phyloP scores from a whole-genome alignment of 2,113 vertebrate species.

The Struthidea cinerea region DNA sequence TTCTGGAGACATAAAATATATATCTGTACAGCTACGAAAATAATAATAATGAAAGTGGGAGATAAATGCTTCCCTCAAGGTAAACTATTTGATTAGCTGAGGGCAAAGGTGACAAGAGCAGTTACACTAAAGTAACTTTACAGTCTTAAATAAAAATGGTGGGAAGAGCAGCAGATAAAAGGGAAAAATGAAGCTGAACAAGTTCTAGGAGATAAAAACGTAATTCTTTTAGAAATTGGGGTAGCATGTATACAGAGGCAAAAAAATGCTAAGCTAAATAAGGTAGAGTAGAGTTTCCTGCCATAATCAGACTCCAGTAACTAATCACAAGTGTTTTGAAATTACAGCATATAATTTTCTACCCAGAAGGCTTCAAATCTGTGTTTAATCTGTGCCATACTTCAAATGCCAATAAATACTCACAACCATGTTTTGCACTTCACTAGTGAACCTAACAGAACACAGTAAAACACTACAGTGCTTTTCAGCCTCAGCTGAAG shows the following conservation, averaged over 20 bases:
- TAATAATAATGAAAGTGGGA: constrained; percentile 88
- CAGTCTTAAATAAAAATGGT: constrained; percentile 79
- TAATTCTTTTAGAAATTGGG: neutral
- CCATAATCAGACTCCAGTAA: neutral
- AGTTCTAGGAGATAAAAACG: neutral
- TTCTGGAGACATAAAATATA: constrained; percentile 91
- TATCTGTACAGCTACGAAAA: constrained; percentile 91
- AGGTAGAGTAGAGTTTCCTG: neutral
- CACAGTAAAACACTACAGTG: neutral
- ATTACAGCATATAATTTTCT: neutral
- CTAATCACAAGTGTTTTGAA: neutral
- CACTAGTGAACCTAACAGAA: neutral
- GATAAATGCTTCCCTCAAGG: constrained; percentile 96
- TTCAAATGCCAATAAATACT: neutral
- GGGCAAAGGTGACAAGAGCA: constrained; percentile 89
- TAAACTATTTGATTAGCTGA: constrained; percentile 97
- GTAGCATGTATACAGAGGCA: neutral
- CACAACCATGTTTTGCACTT: neutral
- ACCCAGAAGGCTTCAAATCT: neutral
- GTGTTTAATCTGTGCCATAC: neutral
- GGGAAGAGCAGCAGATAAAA: constrained; percentile 67
- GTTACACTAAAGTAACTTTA: constrained; percentile 80
- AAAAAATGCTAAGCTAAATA: neutral
- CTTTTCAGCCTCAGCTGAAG: neutral
- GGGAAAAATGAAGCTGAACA: constrained; percentile 54